These are phyloP conservation scores for Sprattus sprattus DNA, from an alignment of 2,113 vertebrate genomes.

Conservation along the genomic window DNA sequence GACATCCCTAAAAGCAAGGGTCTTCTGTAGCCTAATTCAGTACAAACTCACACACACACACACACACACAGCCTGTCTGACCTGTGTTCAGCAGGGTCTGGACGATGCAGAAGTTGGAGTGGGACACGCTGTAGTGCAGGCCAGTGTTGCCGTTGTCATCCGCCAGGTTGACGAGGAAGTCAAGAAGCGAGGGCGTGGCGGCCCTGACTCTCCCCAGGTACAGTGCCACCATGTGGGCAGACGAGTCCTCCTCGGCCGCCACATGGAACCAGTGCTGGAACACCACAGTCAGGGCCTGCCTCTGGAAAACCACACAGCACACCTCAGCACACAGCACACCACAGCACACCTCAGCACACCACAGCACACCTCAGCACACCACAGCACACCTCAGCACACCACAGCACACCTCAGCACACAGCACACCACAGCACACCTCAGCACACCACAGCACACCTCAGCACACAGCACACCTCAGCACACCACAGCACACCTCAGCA, in stretches of 20 bases:
- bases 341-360: too few species aligned
- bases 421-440: too few species aligned
- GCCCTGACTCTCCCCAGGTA: constrained; percentile 73
- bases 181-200: constrained; percentile 72
- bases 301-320: constrained; percentile 64
- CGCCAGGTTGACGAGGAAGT: constrained; percentile 82
- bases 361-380: too few species aligned
- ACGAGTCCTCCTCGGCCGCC: constrained; percentile 81
- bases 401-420: too few species aligned
- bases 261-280: constrained; percentile 89
- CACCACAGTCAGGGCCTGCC: constrained; percentile 71
- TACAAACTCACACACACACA: too few species aligned
- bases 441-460: too few species aligned
- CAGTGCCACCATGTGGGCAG: constrained; percentile 64
- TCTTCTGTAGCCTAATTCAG: too few species aligned
- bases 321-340: background rate
- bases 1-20: too few species aligned
- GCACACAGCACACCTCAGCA: too few species aligned
- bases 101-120: constrained; percentile 86
- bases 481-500: background rate
- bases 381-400: too few species aligned
- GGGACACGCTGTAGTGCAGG: constrained; percentile 92
- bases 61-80: constrained; percentile 59
- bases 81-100: constrained; percentile 88
- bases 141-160: constrained; percentile 92